Percentiles rank a stretch among this genome's conserved stretches.
phyloP scores from a whole-genome alignment of 2,888 invertebrate species.

The Periphyllus acericola region DNA sequence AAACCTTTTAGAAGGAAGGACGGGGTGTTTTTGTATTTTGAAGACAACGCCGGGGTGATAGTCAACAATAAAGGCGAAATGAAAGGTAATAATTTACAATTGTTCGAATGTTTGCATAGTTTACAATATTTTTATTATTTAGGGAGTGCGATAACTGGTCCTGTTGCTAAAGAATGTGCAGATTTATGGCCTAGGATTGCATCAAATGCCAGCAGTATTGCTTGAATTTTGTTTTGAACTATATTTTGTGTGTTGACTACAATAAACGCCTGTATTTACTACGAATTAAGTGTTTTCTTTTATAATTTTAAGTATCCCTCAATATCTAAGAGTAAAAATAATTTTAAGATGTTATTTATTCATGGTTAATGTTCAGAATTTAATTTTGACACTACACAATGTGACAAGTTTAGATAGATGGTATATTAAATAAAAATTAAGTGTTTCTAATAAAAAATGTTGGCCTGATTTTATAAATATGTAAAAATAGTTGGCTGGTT shows the following conservation, averaged over 20 bases:
- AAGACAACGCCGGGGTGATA: constrained; percentile 99
- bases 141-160: constrained; percentile 97
- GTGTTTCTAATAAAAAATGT: background rate
- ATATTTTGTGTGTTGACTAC: constrained; percentile 31
- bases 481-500: background rate
- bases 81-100: constrained; percentile 78
- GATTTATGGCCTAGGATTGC: constrained; percentile 99
- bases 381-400: no score
- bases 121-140: constrained; percentile 54
- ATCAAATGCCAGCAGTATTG: constrained; percentile 98
- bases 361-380: no score
- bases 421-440: background rate
- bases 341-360: background rate
- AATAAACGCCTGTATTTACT: constrained; percentile 39
- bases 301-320: constrained; percentile 11
- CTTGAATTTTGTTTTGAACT: constrained; percentile 71
- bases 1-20: constrained; percentile 99
- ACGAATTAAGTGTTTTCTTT: constrained; percentile 16
- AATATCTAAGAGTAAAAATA: background rate
- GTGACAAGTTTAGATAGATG: no score
- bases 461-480: background rate
- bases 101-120: background rate
- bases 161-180: constrained; percentile 99
- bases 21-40: constrained; percentile 98
- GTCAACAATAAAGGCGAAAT: constrained; percentile 99